A percentile compares a stretch with the other conserved stretches of the same genome.
Conservation (phyloP, 1,140 invertebrate genomes). For the Eubasilissa regina region DNA sequence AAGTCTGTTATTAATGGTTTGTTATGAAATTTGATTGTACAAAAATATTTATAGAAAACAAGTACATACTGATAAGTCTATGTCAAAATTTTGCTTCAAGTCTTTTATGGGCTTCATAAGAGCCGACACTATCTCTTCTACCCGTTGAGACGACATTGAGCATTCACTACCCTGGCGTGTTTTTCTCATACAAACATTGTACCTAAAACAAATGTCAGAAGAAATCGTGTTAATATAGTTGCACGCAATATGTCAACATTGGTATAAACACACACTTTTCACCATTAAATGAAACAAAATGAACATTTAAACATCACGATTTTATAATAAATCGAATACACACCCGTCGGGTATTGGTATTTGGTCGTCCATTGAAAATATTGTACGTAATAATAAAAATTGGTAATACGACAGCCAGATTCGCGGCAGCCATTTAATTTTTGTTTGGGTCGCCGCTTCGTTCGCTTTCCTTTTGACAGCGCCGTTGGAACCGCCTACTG, state of each 20-base stretch:
- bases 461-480: constrained; percentile 31
- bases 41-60: background rate
- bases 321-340: constrained; percentile 6
- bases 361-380: constrained; percentile 47
- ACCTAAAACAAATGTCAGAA: constrained; percentile 47
- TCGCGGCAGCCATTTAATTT: constrained; percentile 51
- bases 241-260: constrained; percentile 28
- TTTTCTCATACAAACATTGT: constrained; percentile 51
- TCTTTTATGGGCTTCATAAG: constrained; percentile 70
- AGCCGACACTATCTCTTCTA: constrained; percentile 69
- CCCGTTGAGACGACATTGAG: constrained; percentile 69
- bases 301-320: background rate
- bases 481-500: constrained; percentile 20
- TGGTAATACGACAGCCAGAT: constrained; percentile 46
- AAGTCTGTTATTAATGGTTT: background rate
- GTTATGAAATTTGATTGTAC: constrained; percentile 10
- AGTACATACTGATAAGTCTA: constrained; percentile 66
- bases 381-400: constrained; percentile 38
- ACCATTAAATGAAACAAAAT: constrained; percentile 9
- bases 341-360: constrained; percentile 32
- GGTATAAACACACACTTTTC: constrained; percentile 7
- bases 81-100: constrained; percentile 67
- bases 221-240: background rate
- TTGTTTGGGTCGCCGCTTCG: constrained; percentile 48
- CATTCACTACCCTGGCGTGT: constrained; percentile 66